Conservation (phyloP, 2,113 vertebrate species). For the Danio rerio region DNA sequence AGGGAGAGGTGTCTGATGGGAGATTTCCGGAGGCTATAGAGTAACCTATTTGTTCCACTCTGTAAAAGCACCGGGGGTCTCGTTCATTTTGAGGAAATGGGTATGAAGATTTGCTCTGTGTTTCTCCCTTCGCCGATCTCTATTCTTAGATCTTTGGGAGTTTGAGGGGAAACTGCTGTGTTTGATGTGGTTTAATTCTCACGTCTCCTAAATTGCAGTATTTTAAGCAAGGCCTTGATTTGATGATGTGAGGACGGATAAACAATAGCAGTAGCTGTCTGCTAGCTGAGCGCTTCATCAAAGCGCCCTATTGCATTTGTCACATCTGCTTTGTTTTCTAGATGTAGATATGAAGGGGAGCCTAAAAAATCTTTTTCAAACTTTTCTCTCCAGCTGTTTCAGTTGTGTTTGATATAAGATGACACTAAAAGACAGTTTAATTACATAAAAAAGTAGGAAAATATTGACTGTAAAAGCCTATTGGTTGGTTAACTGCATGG, state of each 20-base stretch:
- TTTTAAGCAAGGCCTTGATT: not conserved
- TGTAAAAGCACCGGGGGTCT: constrained; percentile 16
- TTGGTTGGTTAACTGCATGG: not conserved
- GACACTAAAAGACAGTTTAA: not conserved
- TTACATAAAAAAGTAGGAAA: not conserved
- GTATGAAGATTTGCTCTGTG: constrained; percentile 13
- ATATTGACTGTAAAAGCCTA: not conserved
- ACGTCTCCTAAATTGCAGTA: not conserved
- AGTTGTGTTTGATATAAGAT: not conserved
- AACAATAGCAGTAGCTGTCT: constrained; percentile 27
- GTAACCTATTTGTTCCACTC: constrained; percentile 38
- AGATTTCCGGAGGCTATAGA: constrained; percentile 10
- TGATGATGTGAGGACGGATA: not conserved
- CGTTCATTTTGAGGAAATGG: constrained; percentile 3
- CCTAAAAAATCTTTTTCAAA: not conserved
- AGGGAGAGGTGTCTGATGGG: constrained; percentile 31
- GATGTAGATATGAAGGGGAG: not conserved
- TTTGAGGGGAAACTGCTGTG: not conserved
- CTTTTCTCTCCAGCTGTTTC: not conserved
- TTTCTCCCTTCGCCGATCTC: not conserved
- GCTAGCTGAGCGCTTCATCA: not conserved
- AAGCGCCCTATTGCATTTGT: constrained; percentile 3
- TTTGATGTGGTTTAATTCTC: constrained; percentile 10
- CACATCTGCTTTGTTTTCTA: constrained; percentile 4
- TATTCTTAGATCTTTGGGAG: constrained; percentile 1